Evolutionary conservation across 2,888 invertebrate genomes (phyloP).

Genomic region (Tridacna gigas): DNA sequence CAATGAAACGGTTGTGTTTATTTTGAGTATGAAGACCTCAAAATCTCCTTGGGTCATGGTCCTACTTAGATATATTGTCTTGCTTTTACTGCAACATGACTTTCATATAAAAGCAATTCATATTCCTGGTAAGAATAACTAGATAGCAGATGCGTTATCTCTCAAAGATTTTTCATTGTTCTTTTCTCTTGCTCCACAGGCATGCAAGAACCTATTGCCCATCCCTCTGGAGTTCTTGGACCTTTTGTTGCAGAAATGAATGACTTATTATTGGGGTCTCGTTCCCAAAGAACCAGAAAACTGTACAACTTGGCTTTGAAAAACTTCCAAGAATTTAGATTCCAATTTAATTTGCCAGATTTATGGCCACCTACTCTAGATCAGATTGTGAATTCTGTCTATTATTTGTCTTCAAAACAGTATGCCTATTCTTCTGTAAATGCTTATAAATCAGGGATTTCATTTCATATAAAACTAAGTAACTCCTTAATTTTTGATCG

Average conservation of each 20-base stretch:
- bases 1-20: constrained; percentile 36
- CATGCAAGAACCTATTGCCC: constrained; percentile 6
- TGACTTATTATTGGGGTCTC: constrained; percentile 12
- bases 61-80: constrained; percentile 26
- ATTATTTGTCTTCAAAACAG: constrained; percentile 32
- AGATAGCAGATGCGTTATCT: constrained; percentile 3
- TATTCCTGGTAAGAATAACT: constrained; percentile 24
- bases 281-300: constrained; percentile 18
- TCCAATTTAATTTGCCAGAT: not conserved
- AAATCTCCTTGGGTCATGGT: constrained; percentile 34
- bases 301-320: constrained; percentile 23
- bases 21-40: constrained; percentile 45
- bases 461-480: constrained; percentile 34
- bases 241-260: constrained; percentile 17
- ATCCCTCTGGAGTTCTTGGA: constrained; percentile 21
- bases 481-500: not conserved
- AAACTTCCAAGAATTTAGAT: not conserved
- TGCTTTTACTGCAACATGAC: constrained; percentile 30
- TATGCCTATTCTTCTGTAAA: constrained; percentile 40
- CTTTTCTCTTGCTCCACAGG: constrained; percentile 32
- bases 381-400: constrained; percentile 26
- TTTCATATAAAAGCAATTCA: constrained; percentile 35
- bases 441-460: constrained; percentile 28
- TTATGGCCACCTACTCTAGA: constrained; percentile 24
- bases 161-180: constrained; percentile 29